These are phyloP conservation scores for Tetragnatha montana DNA, from an alignment of 2,888 invertebrate species.

Conservation along the genomic window DNA sequence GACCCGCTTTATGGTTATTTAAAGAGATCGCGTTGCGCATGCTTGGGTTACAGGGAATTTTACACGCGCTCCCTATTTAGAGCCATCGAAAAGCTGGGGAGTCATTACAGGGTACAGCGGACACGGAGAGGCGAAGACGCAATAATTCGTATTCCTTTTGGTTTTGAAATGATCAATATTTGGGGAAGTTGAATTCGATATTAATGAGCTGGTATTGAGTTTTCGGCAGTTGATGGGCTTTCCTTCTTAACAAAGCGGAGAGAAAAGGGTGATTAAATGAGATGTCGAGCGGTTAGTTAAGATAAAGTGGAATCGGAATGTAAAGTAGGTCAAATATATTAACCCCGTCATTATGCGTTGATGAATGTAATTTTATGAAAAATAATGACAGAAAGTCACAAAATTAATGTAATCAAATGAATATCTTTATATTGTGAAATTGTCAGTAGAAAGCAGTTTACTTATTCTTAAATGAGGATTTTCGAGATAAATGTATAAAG, in stretches of 20 bases:
- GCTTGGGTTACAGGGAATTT: constrained; percentile 8
- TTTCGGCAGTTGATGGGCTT: neutral
- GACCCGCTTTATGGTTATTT: constrained; percentile 39
- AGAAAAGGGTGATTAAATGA: neutral
- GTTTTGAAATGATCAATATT: neutral
- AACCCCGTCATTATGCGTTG: too few relatives aligned
- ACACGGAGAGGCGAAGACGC: neutral
- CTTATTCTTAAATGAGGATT: too few relatives aligned
- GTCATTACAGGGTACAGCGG: neutral
- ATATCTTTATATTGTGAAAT: too few relatives aligned
- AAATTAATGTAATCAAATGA: too few relatives aligned
- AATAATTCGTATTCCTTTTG: neutral
- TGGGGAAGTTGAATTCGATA: neutral
- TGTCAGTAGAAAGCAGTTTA: too few relatives aligned
- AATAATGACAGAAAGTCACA: too few relatives aligned
- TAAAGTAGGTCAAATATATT: too few relatives aligned
- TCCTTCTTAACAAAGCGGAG: neutral
- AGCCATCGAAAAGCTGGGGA: neutral
- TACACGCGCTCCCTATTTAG: neutral
- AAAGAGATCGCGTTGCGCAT: constrained; percentile 30
- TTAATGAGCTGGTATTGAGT: neutral
- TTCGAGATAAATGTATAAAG: too few relatives aligned
- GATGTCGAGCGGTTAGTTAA: too few relatives aligned
- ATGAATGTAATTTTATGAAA: too few relatives aligned
- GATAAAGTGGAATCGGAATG: too few relatives aligned